Conservation (phyloP, 2,888 invertebrate genomes). For the Megalurothrips usitatus region DNA sequence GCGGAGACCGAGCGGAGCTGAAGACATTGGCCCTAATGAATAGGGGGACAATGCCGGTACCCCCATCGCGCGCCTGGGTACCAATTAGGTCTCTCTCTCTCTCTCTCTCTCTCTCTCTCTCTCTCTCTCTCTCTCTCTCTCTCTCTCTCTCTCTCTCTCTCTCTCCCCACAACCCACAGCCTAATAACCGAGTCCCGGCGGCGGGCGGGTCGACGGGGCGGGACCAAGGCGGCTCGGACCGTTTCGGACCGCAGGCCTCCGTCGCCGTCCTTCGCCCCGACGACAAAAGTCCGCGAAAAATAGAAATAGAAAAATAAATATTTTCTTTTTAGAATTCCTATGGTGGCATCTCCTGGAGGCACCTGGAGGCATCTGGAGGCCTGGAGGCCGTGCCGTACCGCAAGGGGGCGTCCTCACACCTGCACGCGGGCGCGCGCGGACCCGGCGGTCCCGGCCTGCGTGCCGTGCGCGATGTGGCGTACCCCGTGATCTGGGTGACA, state of each 20-base stretch:
- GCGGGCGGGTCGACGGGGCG: too few relatives aligned
- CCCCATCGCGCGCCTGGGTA: not conserved
- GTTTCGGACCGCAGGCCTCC: not conserved
- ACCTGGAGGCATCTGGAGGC: too few relatives aligned
- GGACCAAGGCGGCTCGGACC: too few relatives aligned
- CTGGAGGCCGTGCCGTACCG: too few relatives aligned
- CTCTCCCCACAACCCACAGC: too few relatives aligned
- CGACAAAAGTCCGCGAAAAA: too few relatives aligned
- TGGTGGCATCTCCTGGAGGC: not conserved
- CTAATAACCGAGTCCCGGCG: too few relatives aligned
- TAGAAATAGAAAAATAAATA: too few relatives aligned
- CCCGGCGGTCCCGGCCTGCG: not conserved
- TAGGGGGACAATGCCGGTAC: slow-evolving; percentile 13
- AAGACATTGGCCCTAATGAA: slow-evolving; percentile 23
- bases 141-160: not conserved
- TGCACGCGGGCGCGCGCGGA: not conserved
- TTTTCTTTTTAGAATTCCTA: too few relatives aligned
- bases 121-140: not conserved
- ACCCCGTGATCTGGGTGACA: slow-evolving; percentile 19
- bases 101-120: not conserved
- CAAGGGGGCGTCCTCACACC: too few relatives aligned
- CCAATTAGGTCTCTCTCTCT: not conserved
- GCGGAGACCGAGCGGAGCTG: too few relatives aligned
- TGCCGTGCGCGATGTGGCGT: not conserved
- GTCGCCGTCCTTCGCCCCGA: not conserved